Conservation (phyloP, 2,888 invertebrate genomes). For the Drosophila sordidapex region DNA sequence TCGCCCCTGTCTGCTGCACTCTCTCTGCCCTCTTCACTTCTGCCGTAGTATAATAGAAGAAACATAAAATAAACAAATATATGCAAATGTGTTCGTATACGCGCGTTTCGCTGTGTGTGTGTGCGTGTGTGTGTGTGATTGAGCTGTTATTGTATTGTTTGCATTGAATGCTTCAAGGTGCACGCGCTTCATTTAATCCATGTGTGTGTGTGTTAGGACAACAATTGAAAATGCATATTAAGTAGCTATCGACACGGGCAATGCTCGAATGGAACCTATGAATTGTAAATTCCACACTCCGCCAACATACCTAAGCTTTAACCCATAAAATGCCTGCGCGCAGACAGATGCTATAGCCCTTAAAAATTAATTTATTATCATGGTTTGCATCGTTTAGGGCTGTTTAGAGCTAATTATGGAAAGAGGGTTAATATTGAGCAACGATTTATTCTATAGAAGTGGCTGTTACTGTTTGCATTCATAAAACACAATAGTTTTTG, state of each 20-base stretch:
- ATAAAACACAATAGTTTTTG: not conserved
- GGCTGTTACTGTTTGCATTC: not conserved
- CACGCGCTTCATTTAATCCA: slow-evolving; percentile 64
- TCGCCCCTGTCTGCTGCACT: not conserved
- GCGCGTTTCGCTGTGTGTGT: slow-evolving; percentile 3
- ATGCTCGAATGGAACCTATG: slow-evolving; percentile 22
- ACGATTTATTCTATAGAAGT: slow-evolving; percentile 16
- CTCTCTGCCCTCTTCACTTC: not conserved
- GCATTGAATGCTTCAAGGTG: slow-evolving; percentile 65
- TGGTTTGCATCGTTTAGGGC: slow-evolving; percentile 20
- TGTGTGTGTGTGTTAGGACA: slow-evolving; percentile 42
- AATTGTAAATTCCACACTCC: slow-evolving; percentile 30
- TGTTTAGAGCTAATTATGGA: slow-evolving; percentile 33
- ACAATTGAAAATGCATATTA: slow-evolving; percentile 74
- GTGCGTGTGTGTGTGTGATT: slow-evolving; percentile 7
- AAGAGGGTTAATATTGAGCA: slow-evolving; percentile 11
- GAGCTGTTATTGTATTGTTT: slow-evolving; percentile 58
- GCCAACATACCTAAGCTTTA: slow-evolving; percentile 35
- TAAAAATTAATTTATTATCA: slow-evolving; percentile 38
- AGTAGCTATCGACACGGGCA: slow-evolving; percentile 54
- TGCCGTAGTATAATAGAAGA: slow-evolving; percentile 47
- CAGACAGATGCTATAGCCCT: slow-evolving; percentile 48
- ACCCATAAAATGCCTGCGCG: slow-evolving; percentile 37
- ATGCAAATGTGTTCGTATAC: slow-evolving; percentile 60
- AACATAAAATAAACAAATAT: slow-evolving; percentile 77